phyloP scores from a whole-genome alignment of 1,140 invertebrate species.

The Heliconius nattereri region DNA sequence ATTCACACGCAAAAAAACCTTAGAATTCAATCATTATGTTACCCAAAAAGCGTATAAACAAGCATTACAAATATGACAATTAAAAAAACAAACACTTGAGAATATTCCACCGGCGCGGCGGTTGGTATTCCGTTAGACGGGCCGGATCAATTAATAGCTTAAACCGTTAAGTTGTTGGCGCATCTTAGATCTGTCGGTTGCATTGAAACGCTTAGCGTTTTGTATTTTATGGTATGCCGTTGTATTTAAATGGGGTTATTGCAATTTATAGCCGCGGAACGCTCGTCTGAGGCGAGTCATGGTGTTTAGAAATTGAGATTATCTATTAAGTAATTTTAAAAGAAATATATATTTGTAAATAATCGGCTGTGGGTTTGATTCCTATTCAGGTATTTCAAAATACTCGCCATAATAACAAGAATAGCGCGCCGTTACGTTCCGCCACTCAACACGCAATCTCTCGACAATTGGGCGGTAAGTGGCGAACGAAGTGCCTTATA shows the following conservation, averaged over 20 bases:
- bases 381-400: too few relatives aligned
- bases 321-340: not conserved
- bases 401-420: too few relatives aligned
- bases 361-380: too few relatives aligned
- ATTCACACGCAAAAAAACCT: not conserved
- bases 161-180: constrained; percentile 50
- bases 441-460: too few relatives aligned
- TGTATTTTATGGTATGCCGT: constrained; percentile 1
- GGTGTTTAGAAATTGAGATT: not conserved
- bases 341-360: not conserved
- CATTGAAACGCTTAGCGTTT: constrained; percentile 13
- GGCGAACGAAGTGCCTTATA: too few relatives aligned
- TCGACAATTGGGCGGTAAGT: too few relatives aligned
- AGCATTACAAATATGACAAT: constrained; percentile 25
- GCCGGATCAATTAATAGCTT: constrained; percentile 51
- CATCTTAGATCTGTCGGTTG: constrained; percentile 41
- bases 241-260: constrained; percentile 6
- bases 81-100: constrained; percentile 20
- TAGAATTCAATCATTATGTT: not conserved
- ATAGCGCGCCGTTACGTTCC: too few relatives aligned
- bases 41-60: constrained; percentile 11
- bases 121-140: constrained; percentile 28
- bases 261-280: not conserved
- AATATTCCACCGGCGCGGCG: constrained; percentile 14
- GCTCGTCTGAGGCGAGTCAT: not conserved